These are phyloP conservation scores for Clusia tigrina DNA, from an alignment of 2,888 invertebrate genomes.

Conservation along the genomic window DNA sequence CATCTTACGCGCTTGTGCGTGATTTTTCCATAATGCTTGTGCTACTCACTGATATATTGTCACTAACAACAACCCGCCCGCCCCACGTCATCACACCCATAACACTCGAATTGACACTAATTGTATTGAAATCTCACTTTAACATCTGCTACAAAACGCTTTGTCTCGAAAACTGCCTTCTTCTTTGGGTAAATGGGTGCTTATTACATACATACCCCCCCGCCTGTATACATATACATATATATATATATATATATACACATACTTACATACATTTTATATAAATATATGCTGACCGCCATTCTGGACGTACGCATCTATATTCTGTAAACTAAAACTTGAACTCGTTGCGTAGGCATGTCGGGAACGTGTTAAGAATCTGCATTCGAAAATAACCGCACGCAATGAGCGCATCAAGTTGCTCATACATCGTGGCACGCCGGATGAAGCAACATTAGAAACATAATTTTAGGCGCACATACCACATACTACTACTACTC, in stretches of 20 bases:
- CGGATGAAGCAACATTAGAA: slow-evolving; percentile 78
- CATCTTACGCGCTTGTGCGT: too few species aligned
- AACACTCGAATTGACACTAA: background rate
- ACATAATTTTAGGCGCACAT: slow-evolving; percentile 65
- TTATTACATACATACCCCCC: slow-evolving; percentile 13
- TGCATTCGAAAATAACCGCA: slow-evolving; percentile 88
- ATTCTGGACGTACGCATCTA: background rate
- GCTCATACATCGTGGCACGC: slow-evolving; percentile 85
- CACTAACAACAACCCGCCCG: slow-evolving; percentile 20
- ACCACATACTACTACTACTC: too few species aligned
- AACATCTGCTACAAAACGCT: background rate
- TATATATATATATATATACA: slow-evolving; percentile 13
- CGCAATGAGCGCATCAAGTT: slow-evolving; percentile 88
- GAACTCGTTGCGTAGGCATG: slow-evolving; percentile 70
- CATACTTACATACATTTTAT: slow-evolving; percentile 29
- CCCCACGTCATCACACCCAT: slow-evolving; percentile 23
- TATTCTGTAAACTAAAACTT: background rate
- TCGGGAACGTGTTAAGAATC: slow-evolving; percentile 84
- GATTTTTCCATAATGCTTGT: background rate
- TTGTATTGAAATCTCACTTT: background rate
- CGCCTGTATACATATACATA: too few species aligned
- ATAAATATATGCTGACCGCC: slow-evolving; percentile 28
- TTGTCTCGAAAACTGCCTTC: slow-evolving; percentile 21
- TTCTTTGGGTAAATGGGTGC: slow-evolving; percentile 26
- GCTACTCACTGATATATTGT: slow-evolving; percentile 13